phyloP scores from a whole-genome alignment of 2,113 vertebrate genomes.

The Pagrus major region DNA sequence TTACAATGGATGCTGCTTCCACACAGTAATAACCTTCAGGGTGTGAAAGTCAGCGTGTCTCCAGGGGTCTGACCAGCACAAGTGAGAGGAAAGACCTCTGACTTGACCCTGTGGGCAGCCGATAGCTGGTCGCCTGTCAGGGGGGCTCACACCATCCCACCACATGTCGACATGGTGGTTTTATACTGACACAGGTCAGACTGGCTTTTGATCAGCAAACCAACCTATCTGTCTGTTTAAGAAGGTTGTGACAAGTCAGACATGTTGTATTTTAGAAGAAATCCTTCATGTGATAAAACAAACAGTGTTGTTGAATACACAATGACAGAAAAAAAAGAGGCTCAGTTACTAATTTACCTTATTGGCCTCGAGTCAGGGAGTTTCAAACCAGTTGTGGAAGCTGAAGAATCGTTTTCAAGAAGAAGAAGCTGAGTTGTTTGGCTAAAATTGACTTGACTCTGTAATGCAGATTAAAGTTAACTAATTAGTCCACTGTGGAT shows the following conservation, averaged over 20 bases:
- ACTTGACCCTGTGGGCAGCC: constrained; percentile 41
- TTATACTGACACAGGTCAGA: constrained; percentile 18
- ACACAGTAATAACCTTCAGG: constrained; percentile 55
- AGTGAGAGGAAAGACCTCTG: constrained; percentile 32
- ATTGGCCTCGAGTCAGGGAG: background rate
- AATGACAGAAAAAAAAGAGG: background rate
- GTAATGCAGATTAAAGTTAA: constrained; percentile 52
- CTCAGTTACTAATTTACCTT: background rate
- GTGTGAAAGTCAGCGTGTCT: constrained; percentile 62
- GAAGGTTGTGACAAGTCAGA: background rate
- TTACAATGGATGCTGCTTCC: constrained; percentile 44
- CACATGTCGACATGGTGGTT: constrained; percentile 11
- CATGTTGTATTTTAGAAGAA: background rate
- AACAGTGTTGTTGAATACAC: background rate
- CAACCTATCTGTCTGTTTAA: background rate
- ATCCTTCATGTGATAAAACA: no score
- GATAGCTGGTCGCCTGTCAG: constrained; percentile 35
- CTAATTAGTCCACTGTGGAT: constrained; percentile 50
- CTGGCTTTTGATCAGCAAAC: constrained; percentile 21
- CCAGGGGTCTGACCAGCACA: constrained; percentile 11
- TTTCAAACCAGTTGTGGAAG: background rate
- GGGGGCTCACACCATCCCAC: constrained; percentile 33
- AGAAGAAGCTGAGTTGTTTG: background rate
- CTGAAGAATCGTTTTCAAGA: background rate
- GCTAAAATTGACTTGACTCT: constrained; percentile 13